phyloP scores from a whole-genome alignment of 2,797 vertebrate species.

The Columba guinea region DNA sequence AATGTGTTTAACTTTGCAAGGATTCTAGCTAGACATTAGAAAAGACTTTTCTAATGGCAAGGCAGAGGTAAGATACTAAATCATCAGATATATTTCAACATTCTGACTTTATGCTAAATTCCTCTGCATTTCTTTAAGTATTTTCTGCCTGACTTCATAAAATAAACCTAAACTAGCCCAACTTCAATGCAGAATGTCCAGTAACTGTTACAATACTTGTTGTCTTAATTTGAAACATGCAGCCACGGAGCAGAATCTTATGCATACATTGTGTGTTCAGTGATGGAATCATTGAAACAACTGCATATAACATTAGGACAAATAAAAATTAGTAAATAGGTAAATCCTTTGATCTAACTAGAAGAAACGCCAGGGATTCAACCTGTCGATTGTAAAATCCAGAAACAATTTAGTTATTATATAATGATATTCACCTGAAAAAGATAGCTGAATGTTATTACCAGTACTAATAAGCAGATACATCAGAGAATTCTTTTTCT shows the following conservation, averaged over 20 bases:
- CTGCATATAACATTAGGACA: neutral
- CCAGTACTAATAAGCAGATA: neutral
- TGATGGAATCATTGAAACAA: neutral
- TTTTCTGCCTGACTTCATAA: neutral
- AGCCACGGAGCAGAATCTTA: neutral
- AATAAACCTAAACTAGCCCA: neutral
- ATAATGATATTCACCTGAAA: neutral
- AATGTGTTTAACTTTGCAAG: neutral
- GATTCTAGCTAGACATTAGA: neutral
- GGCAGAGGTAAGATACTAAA: neutral
- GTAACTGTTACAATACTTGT: neutral
- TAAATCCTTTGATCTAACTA: neutral
- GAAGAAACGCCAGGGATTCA: neutral
- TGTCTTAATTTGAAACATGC: neutral
- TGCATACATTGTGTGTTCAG: neutral
- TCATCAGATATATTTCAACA: neutral
- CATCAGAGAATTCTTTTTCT: neutral
- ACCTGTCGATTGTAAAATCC: neutral
- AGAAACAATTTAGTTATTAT: neutral
- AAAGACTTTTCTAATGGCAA: neutral
- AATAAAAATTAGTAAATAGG: neutral
- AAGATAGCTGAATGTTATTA: neutral
- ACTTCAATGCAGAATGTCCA: neutral
- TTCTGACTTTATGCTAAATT: neutral
- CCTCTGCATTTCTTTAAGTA: neutral